Conservation (phyloP, 2,797 vertebrate genomes). For the Spea hammondii region DNA sequence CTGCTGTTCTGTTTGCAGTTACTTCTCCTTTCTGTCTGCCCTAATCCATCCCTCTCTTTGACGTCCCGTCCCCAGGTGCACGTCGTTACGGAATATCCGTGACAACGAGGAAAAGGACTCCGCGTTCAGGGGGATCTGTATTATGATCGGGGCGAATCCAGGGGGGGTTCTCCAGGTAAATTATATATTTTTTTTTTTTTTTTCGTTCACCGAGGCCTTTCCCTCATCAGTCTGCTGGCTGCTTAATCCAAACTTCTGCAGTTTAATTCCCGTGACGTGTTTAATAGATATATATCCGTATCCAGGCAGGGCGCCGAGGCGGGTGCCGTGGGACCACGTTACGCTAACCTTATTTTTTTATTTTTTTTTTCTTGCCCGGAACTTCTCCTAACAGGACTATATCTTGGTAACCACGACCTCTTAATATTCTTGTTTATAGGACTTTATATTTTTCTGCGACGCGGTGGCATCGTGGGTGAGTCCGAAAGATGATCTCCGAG, state of each 20-base stretch:
- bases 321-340: no score
- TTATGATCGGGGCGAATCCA: slow-evolving; percentile 93
- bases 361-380: no score
- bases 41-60: not conserved
- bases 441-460: slow-evolving; percentile 94
- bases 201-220: not conserved
- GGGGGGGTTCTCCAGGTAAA: slow-evolving; percentile 88
- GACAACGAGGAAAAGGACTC: slow-evolving; percentile 96
- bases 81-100: slow-evolving; percentile 87
- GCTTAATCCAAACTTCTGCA: no score
- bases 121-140: slow-evolving; percentile 89
- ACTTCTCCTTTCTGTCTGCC: not conserved
- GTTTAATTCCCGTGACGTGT: no score
- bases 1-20: not conserved
- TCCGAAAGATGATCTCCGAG: slow-evolving; percentile 88
- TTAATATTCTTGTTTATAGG: slow-evolving; percentile 65
- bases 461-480: slow-evolving; percentile 92
- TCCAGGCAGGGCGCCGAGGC: no score
- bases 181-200: slow-evolving; percentile 2
- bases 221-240: no score
- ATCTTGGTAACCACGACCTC: no score
- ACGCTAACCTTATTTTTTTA: no score
- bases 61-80: slow-evolving; percentile 74
- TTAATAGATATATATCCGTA: no score
- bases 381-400: no score